Conservation (phyloP, 2,888 invertebrate species). For the Drosophila histrio region DNA sequence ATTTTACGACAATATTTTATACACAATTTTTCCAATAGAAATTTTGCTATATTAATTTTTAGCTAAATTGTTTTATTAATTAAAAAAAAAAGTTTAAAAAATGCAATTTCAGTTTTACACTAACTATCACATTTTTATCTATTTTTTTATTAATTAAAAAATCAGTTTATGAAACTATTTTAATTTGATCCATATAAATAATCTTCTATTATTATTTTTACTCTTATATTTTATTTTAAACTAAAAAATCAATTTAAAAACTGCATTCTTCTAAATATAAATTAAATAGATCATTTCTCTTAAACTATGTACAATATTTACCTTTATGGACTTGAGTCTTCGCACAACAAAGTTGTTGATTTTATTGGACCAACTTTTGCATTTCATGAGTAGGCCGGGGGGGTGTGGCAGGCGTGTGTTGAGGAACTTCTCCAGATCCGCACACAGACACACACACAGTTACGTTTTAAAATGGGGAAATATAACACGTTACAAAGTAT, state of each 20-base stretch:
- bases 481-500: constrained; percentile 29
- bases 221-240: too few species aligned
- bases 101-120: neutral
- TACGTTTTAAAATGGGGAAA: neutral
- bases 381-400: constrained; percentile 83
- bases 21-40: too few species aligned
- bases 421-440: constrained; percentile 35
- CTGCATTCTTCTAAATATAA: too few species aligned
- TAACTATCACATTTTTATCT: too few species aligned
- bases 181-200: too few species aligned
- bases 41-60: too few species aligned
- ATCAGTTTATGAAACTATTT: too few species aligned
- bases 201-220: too few species aligned
- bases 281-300: too few species aligned
- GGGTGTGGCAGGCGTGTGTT: constrained; percentile 24
- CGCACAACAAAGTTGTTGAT: constrained; percentile 84
- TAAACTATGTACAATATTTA: constrained; percentile 60
- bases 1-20: too few species aligned
- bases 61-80: neutral
- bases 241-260: too few species aligned
- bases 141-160: neutral
- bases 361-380: constrained; percentile 84
- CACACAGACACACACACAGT: constrained; percentile 24
- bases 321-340: constrained; percentile 83
- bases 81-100: neutral